Evolutionary conservation across 2,888 invertebrate species (phyloP).

Genomic region (Pristionchus fissidentatus): DNA sequence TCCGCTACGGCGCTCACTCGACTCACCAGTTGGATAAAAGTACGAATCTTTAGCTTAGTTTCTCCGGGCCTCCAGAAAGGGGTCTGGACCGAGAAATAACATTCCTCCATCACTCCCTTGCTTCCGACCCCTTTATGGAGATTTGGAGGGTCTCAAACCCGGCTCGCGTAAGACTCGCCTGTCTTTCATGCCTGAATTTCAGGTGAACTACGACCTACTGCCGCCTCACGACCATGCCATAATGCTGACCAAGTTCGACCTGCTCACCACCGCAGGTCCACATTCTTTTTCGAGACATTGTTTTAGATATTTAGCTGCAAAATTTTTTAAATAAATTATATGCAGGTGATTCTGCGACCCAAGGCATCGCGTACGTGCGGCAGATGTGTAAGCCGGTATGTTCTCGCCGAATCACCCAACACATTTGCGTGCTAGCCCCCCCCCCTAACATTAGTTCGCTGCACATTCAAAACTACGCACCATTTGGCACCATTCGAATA

Average conservation of each 20-base stretch:
- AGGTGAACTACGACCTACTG: constrained; percentile 56
- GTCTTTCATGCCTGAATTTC: neutral
- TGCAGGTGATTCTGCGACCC: constrained; percentile 69
- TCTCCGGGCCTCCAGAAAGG: too few species aligned
- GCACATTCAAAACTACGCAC: too few species aligned
- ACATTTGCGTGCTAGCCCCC: too few species aligned
- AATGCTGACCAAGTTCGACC: constrained; percentile 61
- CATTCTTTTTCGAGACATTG: neutral
- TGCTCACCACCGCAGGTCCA: constrained; percentile 29
- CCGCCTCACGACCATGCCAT: constrained; percentile 67
- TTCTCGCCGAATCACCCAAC: neutral
- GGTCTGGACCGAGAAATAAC: too few species aligned
- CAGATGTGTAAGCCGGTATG: constrained; percentile 64
- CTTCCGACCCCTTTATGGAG: too few species aligned
- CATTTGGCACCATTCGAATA: too few species aligned
- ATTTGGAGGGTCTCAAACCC: neutral
- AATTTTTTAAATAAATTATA: neutral
- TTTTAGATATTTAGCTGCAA: neutral
- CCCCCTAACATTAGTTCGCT: too few species aligned
- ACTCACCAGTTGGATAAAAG: constrained; percentile 39
- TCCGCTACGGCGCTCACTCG: constrained; percentile 18
- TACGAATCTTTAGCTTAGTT: neutral
- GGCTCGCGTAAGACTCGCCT: constrained; percentile 50
- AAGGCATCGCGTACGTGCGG: constrained; percentile 75
- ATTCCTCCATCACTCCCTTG: constrained; percentile 56